Percentiles rank a stretch among this genome's conserved stretches.
These are phyloP conservation scores for Bombus ignitus DNA, from an alignment of 1,140 invertebrate species.

Conservation along the genomic window DNA sequence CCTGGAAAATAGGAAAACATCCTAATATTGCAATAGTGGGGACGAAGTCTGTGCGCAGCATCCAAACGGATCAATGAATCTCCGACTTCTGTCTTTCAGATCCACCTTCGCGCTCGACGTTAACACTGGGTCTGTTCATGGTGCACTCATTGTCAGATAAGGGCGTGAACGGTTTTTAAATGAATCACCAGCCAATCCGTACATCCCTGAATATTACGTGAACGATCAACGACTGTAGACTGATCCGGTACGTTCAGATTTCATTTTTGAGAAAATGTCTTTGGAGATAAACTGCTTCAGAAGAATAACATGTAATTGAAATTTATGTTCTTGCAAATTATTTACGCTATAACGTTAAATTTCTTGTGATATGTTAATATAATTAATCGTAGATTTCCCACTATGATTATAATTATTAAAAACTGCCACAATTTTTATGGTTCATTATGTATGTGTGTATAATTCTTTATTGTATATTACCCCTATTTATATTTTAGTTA, in stretches of 20 bases:
- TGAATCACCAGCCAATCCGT: not conserved
- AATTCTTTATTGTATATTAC: not conserved
- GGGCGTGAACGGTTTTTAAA: slow-evolving; percentile 19
- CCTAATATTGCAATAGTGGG: slow-evolving; percentile 52
- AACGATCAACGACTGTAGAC: not conserved
- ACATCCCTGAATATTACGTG: not conserved
- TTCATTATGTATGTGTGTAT: not conserved
- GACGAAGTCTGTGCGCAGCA: slow-evolving; percentile 63
- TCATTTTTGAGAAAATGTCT: not conserved
- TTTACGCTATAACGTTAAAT: not conserved
- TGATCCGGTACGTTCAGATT: slow-evolving; percentile 31
- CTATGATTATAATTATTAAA: not conserved
- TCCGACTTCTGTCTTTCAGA: slow-evolving; percentile 47
- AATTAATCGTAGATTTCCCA: not conserved
- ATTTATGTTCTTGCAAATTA: not conserved
- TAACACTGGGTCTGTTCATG: slow-evolving; percentile 49
- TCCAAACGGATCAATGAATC: slow-evolving; percentile 69
- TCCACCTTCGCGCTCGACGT: slow-evolving; percentile 53
- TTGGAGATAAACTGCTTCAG: not conserved
- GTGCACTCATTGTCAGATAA: not conserved
- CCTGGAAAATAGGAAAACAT: slow-evolving; percentile 17
- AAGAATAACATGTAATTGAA: not conserved
- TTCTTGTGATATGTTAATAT: not conserved
- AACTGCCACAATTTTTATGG: not conserved
- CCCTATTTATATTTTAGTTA: not conserved